These are phyloP conservation scores for Ara ararauna DNA, from an alignment of 2,797 vertebrate genomes.

Conservation along the genomic window DNA sequence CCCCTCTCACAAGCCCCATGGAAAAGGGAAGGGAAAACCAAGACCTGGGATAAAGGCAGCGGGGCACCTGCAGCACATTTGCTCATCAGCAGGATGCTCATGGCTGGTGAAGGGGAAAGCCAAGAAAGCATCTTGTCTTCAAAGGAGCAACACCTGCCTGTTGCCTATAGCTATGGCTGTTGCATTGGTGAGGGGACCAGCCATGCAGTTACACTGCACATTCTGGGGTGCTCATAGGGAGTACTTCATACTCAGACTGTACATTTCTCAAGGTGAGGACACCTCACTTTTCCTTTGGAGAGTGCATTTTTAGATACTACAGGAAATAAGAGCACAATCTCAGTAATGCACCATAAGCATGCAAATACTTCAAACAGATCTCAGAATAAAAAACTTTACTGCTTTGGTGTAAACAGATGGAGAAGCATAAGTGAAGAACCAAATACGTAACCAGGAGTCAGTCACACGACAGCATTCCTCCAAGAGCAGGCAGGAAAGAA, in stretches of 20 bases:
- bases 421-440: neutral
- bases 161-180: neutral
- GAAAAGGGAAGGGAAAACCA: neutral
- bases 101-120: neutral
- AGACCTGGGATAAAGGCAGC: neutral
- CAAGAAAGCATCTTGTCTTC: neutral
- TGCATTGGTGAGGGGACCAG: neutral
- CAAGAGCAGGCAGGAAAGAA: neutral
- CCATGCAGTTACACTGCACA: neutral
- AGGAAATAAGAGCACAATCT: neutral
- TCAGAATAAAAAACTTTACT: neutral
- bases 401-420: neutral
- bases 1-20: neutral
- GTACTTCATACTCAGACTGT: neutral
- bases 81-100: neutral
- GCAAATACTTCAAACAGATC: neutral
- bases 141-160: neutral
- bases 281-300: neutral
- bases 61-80: neutral
- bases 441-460: fast-evolving
- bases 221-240: neutral
- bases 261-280: neutral
- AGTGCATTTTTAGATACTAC: neutral
- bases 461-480: fast-evolving
- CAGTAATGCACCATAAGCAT: neutral